phyloP scores from a whole-genome alignment of 1,140 invertebrate species.

The Mercenaria mercenaria region DNA sequence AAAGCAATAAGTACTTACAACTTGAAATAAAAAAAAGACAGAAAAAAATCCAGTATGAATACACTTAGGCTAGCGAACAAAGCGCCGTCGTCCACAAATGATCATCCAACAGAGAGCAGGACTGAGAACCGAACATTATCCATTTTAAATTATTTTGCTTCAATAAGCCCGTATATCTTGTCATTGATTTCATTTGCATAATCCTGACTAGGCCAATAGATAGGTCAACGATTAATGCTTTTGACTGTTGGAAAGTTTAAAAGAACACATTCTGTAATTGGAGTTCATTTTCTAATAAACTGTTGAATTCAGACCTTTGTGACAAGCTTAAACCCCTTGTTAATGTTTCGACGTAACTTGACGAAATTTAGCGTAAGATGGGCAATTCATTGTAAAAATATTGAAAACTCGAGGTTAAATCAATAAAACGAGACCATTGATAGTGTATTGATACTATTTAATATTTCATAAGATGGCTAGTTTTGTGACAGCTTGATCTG shows the following conservation, averaged over 20 bases:
- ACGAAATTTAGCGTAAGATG: not conserved
- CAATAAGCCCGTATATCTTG: not conserved
- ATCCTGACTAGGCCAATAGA: not conserved
- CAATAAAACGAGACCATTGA: not conserved
- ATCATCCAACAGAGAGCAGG: no score
- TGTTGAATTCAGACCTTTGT: not conserved
- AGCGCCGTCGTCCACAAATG: no score
- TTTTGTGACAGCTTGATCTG: not conserved
- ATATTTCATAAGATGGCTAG: slow-evolving; percentile 2
- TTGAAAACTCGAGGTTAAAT: not conserved
- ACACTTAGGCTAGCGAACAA: no score
- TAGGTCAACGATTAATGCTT: not conserved
- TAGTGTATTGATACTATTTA: not conserved
- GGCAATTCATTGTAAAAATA: not conserved
- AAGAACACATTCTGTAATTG: not conserved
- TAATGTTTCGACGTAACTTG: not conserved
- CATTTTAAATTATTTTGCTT: not conserved
- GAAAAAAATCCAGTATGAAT: no score
- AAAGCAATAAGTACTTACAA: no score
- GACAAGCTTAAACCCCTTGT: not conserved
- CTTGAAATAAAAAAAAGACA: no score
- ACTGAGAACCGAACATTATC: no score
- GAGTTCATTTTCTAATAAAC: not conserved
- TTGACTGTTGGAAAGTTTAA: not conserved
- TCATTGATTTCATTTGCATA: not conserved